Base-by-base conservation (phyloP, 1,140 invertebrate genomes). In the Agrilus planipennis region DNA sequence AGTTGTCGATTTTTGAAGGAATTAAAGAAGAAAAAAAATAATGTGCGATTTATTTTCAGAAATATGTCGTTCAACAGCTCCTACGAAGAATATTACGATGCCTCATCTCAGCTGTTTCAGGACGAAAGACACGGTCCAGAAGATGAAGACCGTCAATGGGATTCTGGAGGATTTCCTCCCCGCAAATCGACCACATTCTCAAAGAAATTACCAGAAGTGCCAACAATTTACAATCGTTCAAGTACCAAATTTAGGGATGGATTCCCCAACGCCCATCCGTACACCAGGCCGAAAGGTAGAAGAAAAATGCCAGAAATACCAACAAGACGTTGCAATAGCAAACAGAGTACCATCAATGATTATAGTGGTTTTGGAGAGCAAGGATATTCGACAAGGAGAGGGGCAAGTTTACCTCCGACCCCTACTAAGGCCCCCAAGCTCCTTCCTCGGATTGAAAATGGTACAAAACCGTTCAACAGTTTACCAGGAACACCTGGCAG, bases 131-230 rank as follows among this genome's bases (percentile, higher is more conserved):
- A 76, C 55, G 70, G 71, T 6, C 70, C 70, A 37, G 73, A 78
- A 45, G 75, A 80, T 34, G 73, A 79, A 45, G 72, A 79, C 47
- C 64, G 73, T 25, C 75, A 78, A 52, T 81, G 77, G 77, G 75
- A 81, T 47, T 76, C 76, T 20, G 77, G 75, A 60, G 76, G 74
- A 55, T 68, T 41, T 46, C 39, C 44, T 39, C 23, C 20, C 39
- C 3, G 55, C 14, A 43, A 42, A 30, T n/a, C n/a, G n/a, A 17
- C 32, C 10, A 39, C 46, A 11, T 36, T 27, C 20, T 62, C 62
- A 17, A 61, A 62, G 40, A 60, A 63, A 35, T 51, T 63, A 11
- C 62, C 62, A 10, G 35, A 54, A 14, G 54, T 63, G 38, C 61
- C 62, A 11, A 45, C 46, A 4, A 44, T 52, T 3, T 53, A 61